These are phyloP conservation scores for Sylvicapra grimmia DNA, from an alignment of 2,113 vertebrate genomes.

Conservation along the genomic window DNA sequence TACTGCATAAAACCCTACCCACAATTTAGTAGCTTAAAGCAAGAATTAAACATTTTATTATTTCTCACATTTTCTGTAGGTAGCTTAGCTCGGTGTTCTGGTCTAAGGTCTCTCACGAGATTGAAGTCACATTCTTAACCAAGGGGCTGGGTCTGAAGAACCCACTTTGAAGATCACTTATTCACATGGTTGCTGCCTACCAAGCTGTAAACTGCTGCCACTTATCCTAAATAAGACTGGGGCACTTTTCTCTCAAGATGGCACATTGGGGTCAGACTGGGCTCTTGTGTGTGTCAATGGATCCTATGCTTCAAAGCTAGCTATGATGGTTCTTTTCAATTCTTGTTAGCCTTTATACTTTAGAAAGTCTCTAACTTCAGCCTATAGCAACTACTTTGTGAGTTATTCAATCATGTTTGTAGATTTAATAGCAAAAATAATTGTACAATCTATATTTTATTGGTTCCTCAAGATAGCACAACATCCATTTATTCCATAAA, in stretches of 20 bases:
- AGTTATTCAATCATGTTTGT: background rate
- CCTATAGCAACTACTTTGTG: background rate
- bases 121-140: background rate
- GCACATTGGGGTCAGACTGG: background rate
- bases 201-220: background rate
- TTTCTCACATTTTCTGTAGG: background rate
- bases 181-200: background rate
- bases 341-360: background rate
- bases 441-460: background rate
- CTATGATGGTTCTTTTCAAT: background rate
- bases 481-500: background rate
- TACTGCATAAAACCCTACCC: background rate
- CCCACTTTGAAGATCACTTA: background rate
- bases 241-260: no score
- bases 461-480: background rate
- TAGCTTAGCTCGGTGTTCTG: background rate
- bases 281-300: background rate
- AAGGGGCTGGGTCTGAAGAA: background rate
- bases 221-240: background rate
- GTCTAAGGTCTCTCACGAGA: background rate
- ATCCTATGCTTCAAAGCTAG: background rate
- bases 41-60: background rate
- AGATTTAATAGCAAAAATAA: background rate
- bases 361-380: background rate
- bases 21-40: background rate